Conservation (phyloP, 2,113 vertebrate species). For the Larimichthys polyactis region DNA sequence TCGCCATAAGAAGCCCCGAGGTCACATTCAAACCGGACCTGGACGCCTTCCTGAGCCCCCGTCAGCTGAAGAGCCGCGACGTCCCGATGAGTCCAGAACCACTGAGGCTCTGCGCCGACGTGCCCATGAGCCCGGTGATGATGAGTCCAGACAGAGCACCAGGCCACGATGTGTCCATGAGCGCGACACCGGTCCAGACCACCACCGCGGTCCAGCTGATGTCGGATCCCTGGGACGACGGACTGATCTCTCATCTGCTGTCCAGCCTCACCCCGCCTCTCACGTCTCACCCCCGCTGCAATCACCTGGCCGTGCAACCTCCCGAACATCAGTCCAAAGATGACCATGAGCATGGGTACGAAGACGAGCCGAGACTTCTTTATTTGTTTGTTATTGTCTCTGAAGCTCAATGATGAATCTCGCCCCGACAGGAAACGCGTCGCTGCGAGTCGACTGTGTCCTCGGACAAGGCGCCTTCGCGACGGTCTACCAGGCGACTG, state of each 20-base stretch:
- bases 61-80: background rate
- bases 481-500: slow-evolving; percentile 90
- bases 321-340: slow-evolving; percentile 86
- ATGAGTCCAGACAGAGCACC: slow-evolving; percentile 37
- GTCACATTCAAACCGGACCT: slow-evolving; percentile 22
- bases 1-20: slow-evolving; percentile 37
- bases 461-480: slow-evolving; percentile 95
- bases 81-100: slow-evolving; percentile 62
- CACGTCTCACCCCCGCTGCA: slow-evolving; percentile 78
- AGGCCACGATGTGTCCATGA: slow-evolving; percentile 42
- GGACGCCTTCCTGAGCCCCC: slow-evolving; percentile 69
- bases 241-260: slow-evolving; percentile 85
- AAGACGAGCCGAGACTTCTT: too few relatives aligned
- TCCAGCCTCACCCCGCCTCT: slow-evolving; percentile 84
- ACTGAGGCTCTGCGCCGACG: slow-evolving; percentile 31
- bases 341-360: slow-evolving; percentile 88
- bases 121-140: slow-evolving; percentile 68
- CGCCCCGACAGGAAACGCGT: slow-evolving; percentile 81
- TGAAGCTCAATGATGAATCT: too few relatives aligned
- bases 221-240: slow-evolving; percentile 90
- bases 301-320: slow-evolving; percentile 83
- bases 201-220: slow-evolving; percentile 65
- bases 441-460: slow-evolving; percentile 86
- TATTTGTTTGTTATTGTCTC: too few relatives aligned
- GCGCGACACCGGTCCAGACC: background rate